Percentiles rank a stretch among this genome's conserved stretches.
These are phyloP conservation scores for Lampris incognitus DNA, from an alignment of 2,113 vertebrate genomes.

Conservation along the genomic window DNA sequence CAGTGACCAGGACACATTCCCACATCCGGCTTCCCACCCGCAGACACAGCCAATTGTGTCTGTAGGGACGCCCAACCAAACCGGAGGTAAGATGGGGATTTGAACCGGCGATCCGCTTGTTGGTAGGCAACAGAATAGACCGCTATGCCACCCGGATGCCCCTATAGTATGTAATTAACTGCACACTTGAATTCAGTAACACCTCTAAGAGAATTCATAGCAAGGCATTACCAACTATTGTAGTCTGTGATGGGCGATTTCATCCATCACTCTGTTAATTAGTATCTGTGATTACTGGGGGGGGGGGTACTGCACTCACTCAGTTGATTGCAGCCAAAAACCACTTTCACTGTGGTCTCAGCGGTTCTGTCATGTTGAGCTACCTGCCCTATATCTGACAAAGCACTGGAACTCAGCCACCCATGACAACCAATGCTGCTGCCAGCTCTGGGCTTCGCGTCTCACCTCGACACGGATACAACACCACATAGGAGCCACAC, in stretches of 20 bases:
- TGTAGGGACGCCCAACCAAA: too few species aligned
- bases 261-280: conserved; percentile 16
- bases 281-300: conserved; percentile 3
- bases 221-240: conserved; percentile 5
- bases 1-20: too few species aligned
- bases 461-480: conserved; percentile 49
- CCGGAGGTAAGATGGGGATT: too few species aligned
- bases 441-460: conserved; percentile 40
- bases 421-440: conserved; percentile 45
- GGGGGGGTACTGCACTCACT: conserved; percentile 19
- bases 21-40: too few species aligned
- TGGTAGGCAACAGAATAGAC: too few species aligned
- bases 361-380: conserved; percentile 16
- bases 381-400: conserved; percentile 21
- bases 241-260: background rate
- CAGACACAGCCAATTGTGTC: too few species aligned
- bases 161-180: conserved; percentile 28
- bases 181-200: conserved; percentile 20
- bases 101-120: too few species aligned
- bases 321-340: conserved; percentile 35
- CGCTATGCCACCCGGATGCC: background rate
- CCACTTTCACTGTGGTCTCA: conserved; percentile 8
- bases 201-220: conserved; percentile 12
- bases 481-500: conserved; percentile 37
- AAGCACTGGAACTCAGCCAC: conserved; percentile 35